Conservation (phyloP, 2,888 invertebrate species). For the Scaptomyza caliginosa region DNA sequence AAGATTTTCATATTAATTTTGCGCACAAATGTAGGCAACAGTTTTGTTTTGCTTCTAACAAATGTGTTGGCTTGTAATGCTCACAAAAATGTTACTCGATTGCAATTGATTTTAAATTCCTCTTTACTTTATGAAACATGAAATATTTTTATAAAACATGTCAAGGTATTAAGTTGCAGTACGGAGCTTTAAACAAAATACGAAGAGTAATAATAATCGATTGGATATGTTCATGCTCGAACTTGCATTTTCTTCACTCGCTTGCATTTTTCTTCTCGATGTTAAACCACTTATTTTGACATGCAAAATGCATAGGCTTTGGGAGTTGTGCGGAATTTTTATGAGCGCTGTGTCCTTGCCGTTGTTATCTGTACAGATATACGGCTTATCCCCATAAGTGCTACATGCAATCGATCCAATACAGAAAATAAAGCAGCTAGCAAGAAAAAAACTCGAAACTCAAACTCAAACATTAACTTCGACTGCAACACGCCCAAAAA, state of each 20-base stretch:
- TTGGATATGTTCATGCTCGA: neutral
- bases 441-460: neutral
- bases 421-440: neutral
- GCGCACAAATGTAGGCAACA: neutral
- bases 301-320: slow-evolving; percentile 20
- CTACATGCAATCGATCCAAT: slow-evolving; percentile 32
- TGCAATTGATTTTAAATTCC: too few species aligned
- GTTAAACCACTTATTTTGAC: slow-evolving; percentile 3
- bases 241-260: neutral
- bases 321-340: slow-evolving; percentile 13
- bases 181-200: too few species aligned
- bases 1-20: neutral
- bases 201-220: too few species aligned
- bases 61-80: too few species aligned
- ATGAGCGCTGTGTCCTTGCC: neutral
- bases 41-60: neutral
- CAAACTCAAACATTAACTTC: slow-evolving; percentile 12
- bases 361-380: neutral
- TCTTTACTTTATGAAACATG: too few species aligned
- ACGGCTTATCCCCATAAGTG: slow-evolving; percentile 23
- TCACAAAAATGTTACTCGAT: too few species aligned
- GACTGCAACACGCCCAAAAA: slow-evolving; percentile 23
- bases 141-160: too few species aligned
- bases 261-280: neutral
- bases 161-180: too few species aligned